Percentiles rank a stretch among this genome's conserved stretches.
Evolutionary conservation across 30 jellyfish, hydroid and myxozoan species (phyloP).

Genomic region (Aurelia aurita complex sp. Pacific): DNA sequence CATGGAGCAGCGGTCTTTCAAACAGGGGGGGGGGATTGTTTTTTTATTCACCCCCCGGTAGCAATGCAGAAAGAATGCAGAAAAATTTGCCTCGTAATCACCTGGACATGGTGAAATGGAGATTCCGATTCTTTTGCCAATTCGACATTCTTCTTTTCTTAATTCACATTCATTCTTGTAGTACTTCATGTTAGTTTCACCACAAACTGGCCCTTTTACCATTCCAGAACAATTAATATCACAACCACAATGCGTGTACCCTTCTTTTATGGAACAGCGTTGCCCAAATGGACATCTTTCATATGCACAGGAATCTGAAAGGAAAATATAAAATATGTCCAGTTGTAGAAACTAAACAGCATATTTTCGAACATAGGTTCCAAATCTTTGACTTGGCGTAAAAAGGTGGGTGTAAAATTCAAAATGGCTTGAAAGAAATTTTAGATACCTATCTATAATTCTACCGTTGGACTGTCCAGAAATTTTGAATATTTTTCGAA

Average conservation of each 20-base stretch:
- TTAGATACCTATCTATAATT: no score
- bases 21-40: no score
- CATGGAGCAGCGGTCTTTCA: no score
- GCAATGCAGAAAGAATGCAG: background rate
- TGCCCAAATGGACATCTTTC: conserved; percentile 77
- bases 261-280: conserved; percentile 52
- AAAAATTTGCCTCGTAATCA: background rate
- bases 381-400: no score
- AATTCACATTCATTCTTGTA: conserved; percentile 85
- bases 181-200: conserved; percentile 63
- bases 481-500: no score
- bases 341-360: no score
- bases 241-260: conserved; percentile 72
- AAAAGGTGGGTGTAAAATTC: no score
- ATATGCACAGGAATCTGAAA: conserved; percentile 64
- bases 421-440: no score
- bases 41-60: no score
- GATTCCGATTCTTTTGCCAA: conserved; percentile 73
- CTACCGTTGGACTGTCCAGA: no score
- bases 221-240: conserved; percentile 60
- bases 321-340: background rate
- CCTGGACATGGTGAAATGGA: conserved; percentile 74
- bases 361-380: no score
- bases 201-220: conserved; percentile 78
- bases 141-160: conserved; percentile 76